Evolutionary conservation across 2,797 vertebrate species (phyloP).

Genomic region (Onychomys leucogaster): DNA sequence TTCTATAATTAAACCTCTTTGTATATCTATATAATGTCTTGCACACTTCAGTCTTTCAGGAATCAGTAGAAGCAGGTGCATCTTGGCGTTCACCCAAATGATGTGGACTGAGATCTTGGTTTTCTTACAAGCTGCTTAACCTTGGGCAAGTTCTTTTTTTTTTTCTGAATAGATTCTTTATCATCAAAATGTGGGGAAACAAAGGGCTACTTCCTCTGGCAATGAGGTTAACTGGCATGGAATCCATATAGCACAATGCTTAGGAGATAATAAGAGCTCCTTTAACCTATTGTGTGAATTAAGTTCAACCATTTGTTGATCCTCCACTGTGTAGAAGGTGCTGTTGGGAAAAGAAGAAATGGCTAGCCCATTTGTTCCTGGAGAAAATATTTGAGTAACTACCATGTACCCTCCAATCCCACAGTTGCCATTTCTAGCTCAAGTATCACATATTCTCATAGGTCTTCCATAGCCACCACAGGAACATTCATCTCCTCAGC

Average conservation of each 20-base stretch:
- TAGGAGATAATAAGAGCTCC: background rate
- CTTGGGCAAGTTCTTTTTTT: slow-evolving; percentile 1
- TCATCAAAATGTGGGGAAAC: background rate
- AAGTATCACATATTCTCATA: background rate
- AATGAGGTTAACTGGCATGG: background rate
- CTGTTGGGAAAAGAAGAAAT: background rate
- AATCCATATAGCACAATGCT: background rate
- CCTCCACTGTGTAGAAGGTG: background rate
- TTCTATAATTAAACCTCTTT: background rate
- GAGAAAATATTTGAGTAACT: background rate
- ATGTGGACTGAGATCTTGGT: background rate
- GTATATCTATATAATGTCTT: background rate
- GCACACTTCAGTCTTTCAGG: background rate
- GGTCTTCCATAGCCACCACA: background rate
- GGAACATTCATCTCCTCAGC: background rate
- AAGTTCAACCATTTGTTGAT: background rate
- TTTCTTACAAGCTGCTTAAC: background rate
- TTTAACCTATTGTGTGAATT: background rate
- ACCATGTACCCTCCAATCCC: background rate
- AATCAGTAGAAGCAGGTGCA: background rate
- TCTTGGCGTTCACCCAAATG: background rate
- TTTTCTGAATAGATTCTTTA: background rate
- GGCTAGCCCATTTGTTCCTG: background rate
- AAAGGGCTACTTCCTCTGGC: background rate
- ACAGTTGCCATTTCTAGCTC: background rate